Conservation (phyloP, 2,113 vertebrate genomes). For the Lagopus leucura region DNA sequence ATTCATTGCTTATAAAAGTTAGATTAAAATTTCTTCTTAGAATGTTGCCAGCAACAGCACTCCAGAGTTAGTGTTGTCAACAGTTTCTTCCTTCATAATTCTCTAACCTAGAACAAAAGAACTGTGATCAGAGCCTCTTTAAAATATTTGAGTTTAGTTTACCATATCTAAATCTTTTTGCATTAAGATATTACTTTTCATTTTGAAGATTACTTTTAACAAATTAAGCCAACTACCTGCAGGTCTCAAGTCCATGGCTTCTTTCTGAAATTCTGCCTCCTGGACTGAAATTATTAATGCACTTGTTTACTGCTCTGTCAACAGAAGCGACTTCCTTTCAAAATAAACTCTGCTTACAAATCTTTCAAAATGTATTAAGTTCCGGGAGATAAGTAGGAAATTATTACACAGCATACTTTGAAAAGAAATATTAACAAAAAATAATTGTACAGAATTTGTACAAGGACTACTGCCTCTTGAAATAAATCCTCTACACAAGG, state of each 20-base stretch:
- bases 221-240: background rate
- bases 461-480: background rate
- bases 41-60: background rate
- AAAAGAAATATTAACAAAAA: background rate
- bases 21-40: background rate
- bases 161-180: background rate
- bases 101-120: conserved; percentile 71
- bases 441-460: background rate
- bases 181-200: background rate
- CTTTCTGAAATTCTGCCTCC: background rate
- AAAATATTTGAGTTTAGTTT: background rate
- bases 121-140: background rate
- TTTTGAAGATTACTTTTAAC: background rate
- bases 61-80: background rate
- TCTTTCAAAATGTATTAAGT: background rate
- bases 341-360: background rate
- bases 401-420: background rate
- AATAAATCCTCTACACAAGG: background rate
- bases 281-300: background rate
- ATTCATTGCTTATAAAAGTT: conserved; percentile 30
- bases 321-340: background rate
- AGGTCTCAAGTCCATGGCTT: background rate
- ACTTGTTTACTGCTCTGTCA: background rate
- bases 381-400: background rate
- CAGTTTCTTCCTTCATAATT: conserved; percentile 44